Evolutionary conservation across 2,888 invertebrate genomes (phyloP), one percentile per base, ranked within the genome.

Genomic region (Crioceris asparagi): DNA sequence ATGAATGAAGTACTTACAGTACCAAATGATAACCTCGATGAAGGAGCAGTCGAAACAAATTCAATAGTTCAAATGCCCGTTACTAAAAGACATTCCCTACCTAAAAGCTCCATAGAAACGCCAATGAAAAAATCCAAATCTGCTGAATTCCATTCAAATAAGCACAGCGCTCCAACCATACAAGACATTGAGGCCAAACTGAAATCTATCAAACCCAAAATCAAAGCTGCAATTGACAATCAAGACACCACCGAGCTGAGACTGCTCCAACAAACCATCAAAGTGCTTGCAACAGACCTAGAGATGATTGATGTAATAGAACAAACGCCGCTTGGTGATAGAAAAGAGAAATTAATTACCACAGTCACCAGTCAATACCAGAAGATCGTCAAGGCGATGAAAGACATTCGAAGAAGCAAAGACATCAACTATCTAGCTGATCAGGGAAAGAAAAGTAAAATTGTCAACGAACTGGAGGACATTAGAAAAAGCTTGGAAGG

Each of bases 111-210:
- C 0, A 32, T 44, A 2, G 25, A 32, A 16, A 29, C 11, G 2
- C 32, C 36, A 1, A 7, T 25, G 1, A 38, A 34, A 15, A 38
- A 38, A 23, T 11, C 34, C 6, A 34, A 14, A 15, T 7, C 26
- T 25, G 8, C 15, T 19, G 12, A 31, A 26, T 10, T 23, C 26
- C n/a, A n/a, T n/a, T n/a, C n/a, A n/a, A 34, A 8, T n/a, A 44
- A 35, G 19, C 29, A 29, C 16, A 17, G 26, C n/a, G 32, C 36
- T 4, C 41, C 45, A 12, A 50, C 46, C 26, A 27, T 52, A n/a
- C 38, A 44, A 27, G 47, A 53, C 2, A 47, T 53, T n/a, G 51
- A 51, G 16, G 39, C 23, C 3, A 49, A 49, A 41, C 15, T 49
- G n/a, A 38, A 42, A 17, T 41, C 44, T 6, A 27, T 55, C 25